Percentiles rank a stretch among this genome's conserved stretches.
Evolutionary conservation across 2,888 invertebrate species (phyloP).

Genomic region (Flexamia atlantica): DNA sequence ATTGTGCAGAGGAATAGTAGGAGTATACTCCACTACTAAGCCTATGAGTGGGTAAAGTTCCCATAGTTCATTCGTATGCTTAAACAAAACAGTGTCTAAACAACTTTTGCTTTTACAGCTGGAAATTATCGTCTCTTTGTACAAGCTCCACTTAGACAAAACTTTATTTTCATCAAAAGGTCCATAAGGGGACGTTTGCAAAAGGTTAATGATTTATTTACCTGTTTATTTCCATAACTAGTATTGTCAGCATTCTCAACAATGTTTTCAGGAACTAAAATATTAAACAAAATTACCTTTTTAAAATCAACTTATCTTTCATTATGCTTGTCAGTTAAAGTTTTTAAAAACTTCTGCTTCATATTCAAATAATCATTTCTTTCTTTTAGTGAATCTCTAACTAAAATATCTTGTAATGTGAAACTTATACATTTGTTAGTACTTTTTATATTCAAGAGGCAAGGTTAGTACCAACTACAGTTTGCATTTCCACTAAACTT

Average conservation of each 20-base stretch:
- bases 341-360: slow-evolving; percentile 3
- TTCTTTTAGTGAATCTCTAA: too few species aligned
- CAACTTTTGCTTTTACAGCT: not conserved
- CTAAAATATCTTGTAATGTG: slow-evolving; percentile 6
- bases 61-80: not conserved
- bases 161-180: not conserved
- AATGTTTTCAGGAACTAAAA: too few species aligned
- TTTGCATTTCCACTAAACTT: too few species aligned
- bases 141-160: not conserved
- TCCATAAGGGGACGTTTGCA: too few species aligned
- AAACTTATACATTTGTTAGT: not conserved
- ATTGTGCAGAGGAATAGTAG: not conserved
- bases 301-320: not conserved
- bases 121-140: too few species aligned
- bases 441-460: not conserved
- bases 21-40: too few species aligned
- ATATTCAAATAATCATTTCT: not conserved
- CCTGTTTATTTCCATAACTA: not conserved
- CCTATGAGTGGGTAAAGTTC: too few species aligned
- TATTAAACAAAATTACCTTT: not conserved
- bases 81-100: not conserved
- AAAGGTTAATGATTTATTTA: too few species aligned
- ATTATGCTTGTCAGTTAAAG: slow-evolving; percentile 1
- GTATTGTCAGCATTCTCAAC: not conserved
- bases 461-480: not conserved